These are phyloP conservation scores for Spea bombifrons DNA, from an alignment of 2,113 vertebrate genomes.

Conservation along the genomic window DNA sequence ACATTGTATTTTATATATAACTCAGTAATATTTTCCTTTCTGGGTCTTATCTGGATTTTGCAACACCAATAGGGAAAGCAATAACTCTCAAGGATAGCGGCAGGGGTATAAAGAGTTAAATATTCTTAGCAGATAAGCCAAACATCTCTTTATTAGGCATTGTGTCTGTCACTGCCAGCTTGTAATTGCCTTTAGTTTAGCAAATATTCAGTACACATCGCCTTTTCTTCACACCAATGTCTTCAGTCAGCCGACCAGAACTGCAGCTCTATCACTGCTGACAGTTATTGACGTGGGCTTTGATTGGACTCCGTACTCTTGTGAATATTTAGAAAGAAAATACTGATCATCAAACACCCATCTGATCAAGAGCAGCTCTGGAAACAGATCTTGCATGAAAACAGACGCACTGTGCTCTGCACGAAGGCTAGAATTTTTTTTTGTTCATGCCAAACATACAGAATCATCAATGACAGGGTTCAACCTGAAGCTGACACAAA, in stretches of 20 bases:
- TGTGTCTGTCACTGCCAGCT: conserved; percentile 40
- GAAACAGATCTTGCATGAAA: neutral
- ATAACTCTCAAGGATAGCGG: too few species aligned
- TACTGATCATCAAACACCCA: conserved; percentile 30
- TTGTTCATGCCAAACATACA: neutral
- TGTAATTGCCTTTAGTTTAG: conserved; percentile 44
- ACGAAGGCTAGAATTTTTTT: neutral
- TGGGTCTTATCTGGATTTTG: too few species aligned
- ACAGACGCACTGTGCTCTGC: neutral
- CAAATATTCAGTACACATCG: conserved; percentile 42
- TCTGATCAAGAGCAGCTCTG: conserved; percentile 11
- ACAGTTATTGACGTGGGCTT: conserved; percentile 45
- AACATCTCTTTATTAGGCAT: conserved; percentile 32
- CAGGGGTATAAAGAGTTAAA: conserved; percentile 9
- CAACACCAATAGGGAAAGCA: too few species aligned
- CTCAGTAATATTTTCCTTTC: too few species aligned
- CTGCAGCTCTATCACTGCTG: conserved; percentile 43
- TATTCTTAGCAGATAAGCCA: conserved; percentile 7
- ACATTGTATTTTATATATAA: too few species aligned
- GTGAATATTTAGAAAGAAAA: conserved; percentile 35
- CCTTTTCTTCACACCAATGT: conserved; percentile 31
- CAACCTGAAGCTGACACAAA: neutral
- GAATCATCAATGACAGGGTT: neutral
- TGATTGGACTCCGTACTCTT: conserved; percentile 37
- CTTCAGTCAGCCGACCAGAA: conserved; percentile 43